phyloP scores from a whole-genome alignment of 2,888 invertebrate genomes.

The Mimas tiliae region DNA sequence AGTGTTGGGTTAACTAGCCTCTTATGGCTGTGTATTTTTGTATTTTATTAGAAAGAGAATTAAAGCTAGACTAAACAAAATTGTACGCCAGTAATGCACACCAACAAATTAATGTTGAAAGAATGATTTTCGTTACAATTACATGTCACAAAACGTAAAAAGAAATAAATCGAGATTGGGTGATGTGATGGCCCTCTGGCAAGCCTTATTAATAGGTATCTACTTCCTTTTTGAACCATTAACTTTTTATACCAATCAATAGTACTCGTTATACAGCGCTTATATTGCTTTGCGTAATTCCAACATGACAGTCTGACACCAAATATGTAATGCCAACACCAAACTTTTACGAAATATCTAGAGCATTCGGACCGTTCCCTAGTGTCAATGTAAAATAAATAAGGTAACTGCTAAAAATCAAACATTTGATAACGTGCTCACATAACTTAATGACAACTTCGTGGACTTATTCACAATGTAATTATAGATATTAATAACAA shows the following conservation, averaged over 20 bases:
- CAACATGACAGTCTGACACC: not conserved
- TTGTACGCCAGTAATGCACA: too few species aligned
- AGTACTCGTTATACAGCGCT: not conserved
- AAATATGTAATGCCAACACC: slow-evolving; percentile 17
- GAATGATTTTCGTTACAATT: too few species aligned
- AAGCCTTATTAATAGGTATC: not conserved
- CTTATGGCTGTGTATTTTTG: too few species aligned
- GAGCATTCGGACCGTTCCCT: slow-evolving; percentile 13
- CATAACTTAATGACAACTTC: slow-evolving; percentile 26
- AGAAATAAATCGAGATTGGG: too few species aligned
- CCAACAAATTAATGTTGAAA: too few species aligned
- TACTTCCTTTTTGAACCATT: not conserved
- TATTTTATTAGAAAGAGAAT: too few species aligned
- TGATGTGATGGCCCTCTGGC: too few species aligned
- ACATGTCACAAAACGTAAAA: too few species aligned
- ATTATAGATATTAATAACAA: slow-evolving; percentile 36
- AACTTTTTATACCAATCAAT: not conserved
- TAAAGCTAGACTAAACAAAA: too few species aligned
- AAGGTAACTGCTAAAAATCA: slow-evolving; percentile 24
- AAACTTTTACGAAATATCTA: slow-evolving; percentile 20
- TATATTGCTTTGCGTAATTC: not conserved
- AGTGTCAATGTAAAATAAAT: slow-evolving; percentile 6
- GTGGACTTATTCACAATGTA: slow-evolving; percentile 29
- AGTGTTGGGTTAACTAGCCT: too few species aligned
- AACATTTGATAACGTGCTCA: slow-evolving; percentile 29